Evolutionary conservation across 2,113 vertebrate species (phyloP).

Genomic region (Ameiurus melas): DNA sequence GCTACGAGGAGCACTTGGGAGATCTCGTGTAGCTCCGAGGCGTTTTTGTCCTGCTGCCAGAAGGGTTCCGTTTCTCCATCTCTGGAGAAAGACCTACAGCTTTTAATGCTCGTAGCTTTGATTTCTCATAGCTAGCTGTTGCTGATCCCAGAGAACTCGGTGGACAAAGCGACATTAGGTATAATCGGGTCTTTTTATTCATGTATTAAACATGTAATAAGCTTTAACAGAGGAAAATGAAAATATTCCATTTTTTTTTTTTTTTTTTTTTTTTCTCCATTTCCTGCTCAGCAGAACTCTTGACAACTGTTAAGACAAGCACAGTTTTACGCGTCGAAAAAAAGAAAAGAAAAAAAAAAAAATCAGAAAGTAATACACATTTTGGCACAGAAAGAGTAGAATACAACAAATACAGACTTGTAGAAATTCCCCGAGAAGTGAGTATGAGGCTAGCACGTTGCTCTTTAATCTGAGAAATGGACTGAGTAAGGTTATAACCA

Average conservation of each 20-base stretch:
- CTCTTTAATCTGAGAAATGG: constrained; percentile 32
- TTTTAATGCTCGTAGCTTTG: constrained; percentile 89
- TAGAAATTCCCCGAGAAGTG: constrained; percentile 67
- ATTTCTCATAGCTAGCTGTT: constrained; percentile 99
- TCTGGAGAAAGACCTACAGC: constrained; percentile 96
- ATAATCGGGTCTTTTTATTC: constrained; percentile 86
- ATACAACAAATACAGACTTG: constrained; percentile 41
- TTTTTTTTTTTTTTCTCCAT: constrained; percentile 23
- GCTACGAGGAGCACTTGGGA: constrained; percentile 29
- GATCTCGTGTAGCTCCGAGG: constrained; percentile 84
- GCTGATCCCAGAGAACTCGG: constrained; percentile 83
- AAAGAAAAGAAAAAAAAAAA: too few species aligned
- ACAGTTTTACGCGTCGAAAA: constrained; percentile 54
- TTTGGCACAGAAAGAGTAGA: constrained; percentile 72
- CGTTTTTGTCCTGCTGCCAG: constrained; percentile 84
- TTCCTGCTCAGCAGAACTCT: constrained; percentile 54
- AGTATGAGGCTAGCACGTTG: constrained; percentile 52
- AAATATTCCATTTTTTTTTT: constrained; percentile 38
- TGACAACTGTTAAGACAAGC: constrained; percentile 61
- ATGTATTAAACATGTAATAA: constrained; percentile 50
- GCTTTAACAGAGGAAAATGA: constrained; percentile 42
- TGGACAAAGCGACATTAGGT: constrained; percentile 55
- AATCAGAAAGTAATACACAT: constrained; percentile 58
- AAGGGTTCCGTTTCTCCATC: constrained; percentile 78
- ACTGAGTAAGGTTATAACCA: constrained; percentile 22